Evolutionary conservation across 2,888 invertebrate genomes (phyloP), one percentile per base, ranked within the genome.

Genomic region (Gari tellinella): DNA sequence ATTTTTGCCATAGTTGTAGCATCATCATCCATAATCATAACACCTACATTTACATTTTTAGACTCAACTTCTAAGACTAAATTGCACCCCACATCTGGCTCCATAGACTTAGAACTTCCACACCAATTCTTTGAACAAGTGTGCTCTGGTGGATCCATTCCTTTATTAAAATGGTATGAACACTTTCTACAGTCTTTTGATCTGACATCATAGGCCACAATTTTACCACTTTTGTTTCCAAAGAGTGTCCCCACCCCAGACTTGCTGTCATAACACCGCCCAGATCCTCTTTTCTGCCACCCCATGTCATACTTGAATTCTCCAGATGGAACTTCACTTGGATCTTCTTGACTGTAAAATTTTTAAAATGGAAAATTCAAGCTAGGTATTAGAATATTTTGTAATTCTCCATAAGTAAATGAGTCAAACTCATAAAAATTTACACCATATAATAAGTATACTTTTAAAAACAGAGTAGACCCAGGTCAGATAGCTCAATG

Each of bases 81-180:
- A n/a, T 52, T 38, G 1, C 26, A 40, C 12, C 45, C 60, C 31
- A 72, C 58, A 53, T 60, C 72, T 17, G 65, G 48, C 23, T 72
- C 65, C 72, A 72, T 66, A 37, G 63, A 31, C 41, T 72, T 66
- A 4, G 72, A 72, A 17, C 49, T 56, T 1, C 66, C 62, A 26
- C 5, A 25, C 66, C 62, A 62, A 41, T 66, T 72, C 48, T 40
- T 51, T 7, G 26, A 17, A 46, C 58, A 72, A 31, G 10, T 7
- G 31, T 4, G 31, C 31, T 31, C 43, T 21, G 60, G 64, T 49
- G 41, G 14, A 14, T 12, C 17, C 25, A 21, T 7, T n/a, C 37
- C 26, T 31, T 45, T 64, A 14, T 15, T 26, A 5, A 31, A 15
- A 25, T 38, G 40, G 23, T 49, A 64, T 8, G 1, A 14, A n/a